phyloP scores from a whole-genome alignment of 2,888 invertebrate species.

The Dromius quadrimaculatus region DNA sequence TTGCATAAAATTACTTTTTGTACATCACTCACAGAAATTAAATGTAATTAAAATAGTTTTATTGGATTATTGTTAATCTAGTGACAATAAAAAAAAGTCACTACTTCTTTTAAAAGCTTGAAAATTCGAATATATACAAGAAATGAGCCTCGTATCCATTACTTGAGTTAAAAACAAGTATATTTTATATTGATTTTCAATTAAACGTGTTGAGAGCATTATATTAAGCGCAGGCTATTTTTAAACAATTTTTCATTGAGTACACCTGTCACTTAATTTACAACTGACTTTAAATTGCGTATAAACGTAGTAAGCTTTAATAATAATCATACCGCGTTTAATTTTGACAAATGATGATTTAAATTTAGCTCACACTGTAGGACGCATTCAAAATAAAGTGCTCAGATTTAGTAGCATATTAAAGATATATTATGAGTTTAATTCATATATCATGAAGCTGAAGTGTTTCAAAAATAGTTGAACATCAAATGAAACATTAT shows the following conservation, averaged over 20 bases:
- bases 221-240: too few species aligned
- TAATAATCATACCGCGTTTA: constrained; percentile 8
- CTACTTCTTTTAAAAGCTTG: too few species aligned
- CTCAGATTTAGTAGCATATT: constrained; percentile 12
- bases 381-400: neutral
- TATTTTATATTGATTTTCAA: neutral
- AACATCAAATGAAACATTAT: neutral
- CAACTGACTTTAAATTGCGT: constrained; percentile 7
- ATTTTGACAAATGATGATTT: neutral
- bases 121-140: too few species aligned
- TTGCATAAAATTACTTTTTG: too few species aligned
- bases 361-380: neutral
- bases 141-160: too few species aligned
- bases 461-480: neutral
- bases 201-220: too few species aligned
- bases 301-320: constrained; percentile 16
- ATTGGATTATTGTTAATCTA: too few species aligned
- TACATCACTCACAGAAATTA: too few species aligned
- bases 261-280: constrained; percentile 17
- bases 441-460: neutral
- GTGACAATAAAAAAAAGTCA: too few species aligned
- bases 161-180: too few species aligned
- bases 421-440: constrained; percentile 10
- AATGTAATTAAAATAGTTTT: too few species aligned
- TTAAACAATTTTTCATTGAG: constrained; percentile 25